Percentiles rank a stretch among this genome's conserved stretches.
Conservation (phyloP, 2,113 vertebrate species). For the Taxidea taxus region DNA sequence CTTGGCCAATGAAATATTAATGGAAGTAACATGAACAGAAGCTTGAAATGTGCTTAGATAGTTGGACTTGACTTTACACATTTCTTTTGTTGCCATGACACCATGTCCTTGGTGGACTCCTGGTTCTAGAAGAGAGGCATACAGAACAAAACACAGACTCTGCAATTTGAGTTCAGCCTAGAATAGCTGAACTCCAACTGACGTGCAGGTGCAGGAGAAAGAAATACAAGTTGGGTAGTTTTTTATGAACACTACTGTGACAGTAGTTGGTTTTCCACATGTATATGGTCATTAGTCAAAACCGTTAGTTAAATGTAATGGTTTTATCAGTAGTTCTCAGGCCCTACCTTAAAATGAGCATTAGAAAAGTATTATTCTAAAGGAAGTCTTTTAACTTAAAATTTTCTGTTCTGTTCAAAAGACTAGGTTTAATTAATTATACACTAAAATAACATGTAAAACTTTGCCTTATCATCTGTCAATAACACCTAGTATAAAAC, state of each 20-base stretch:
- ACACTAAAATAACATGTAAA: neutral
- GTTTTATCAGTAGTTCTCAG: neutral
- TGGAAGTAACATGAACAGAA: neutral
- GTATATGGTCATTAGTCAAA: neutral
- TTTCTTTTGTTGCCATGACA: neutral
- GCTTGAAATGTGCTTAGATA: neutral
- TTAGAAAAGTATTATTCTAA: neutral
- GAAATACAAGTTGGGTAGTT: neutral
- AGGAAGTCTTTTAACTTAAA: neutral
- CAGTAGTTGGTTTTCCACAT: neutral
- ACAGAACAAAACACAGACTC: neutral
- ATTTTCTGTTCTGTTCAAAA: neutral
- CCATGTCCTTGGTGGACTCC: neutral
- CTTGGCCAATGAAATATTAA: neutral
- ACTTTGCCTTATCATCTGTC: neutral
- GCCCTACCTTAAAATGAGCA: neutral
- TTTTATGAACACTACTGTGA: neutral
- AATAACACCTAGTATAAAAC: slow-evolving; percentile 25
- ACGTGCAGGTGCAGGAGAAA: neutral
- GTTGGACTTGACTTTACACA: neutral
- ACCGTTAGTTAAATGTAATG: neutral
- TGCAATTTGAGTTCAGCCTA: neutral
- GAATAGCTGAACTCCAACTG: neutral
- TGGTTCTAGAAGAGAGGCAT: neutral
- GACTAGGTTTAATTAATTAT: slow-evolving; percentile 20